Evolutionary conservation across 2,113 vertebrate genomes (phyloP), one percentile per base, ranked within the genome.

Genomic region (Tychaedon coryphoeus): DNA sequence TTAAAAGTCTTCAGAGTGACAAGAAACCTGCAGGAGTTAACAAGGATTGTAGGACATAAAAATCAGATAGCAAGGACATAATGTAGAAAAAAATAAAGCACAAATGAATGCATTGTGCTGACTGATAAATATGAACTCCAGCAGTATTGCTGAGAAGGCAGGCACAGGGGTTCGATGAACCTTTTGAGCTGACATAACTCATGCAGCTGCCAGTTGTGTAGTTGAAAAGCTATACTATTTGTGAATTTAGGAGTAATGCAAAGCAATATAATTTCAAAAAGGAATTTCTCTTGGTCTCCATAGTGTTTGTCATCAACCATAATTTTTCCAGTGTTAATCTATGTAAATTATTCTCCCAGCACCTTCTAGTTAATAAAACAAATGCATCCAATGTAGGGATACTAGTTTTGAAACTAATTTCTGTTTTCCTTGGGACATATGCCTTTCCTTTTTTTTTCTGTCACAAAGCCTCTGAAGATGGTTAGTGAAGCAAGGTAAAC

Each of bases 161-260:
- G 62, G 34, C 53, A 67, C 57, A 72, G 86, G 79, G 67, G 54
- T 76, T 95, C 31, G 9, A 84, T 91, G 48, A 47, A 42, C 36
- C 14, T 87, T 96, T 62, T 36, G 76, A 95, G 76, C 4, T 82
- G 70, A 85, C 82, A 75, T 87, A 94, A 89, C 54, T 93, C 83
- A 62, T 47, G 54, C 57, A 74, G 57, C 86, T 89, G 70, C 54
- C 76, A 84, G 25, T 47, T 75, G 18, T 36, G 8, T 16, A 54
- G 53, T 9, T 69, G 76, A 87, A 89, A 93, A 72, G 11, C 48
- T 73, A 14, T 10, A 50, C 51, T 72, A 56, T 81, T 56, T 62
- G 38, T 86, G 60, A 92, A 94, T 90, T 90, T 76, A 87, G n/a
- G 66, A 75, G 18, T 24, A 50, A 50, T n/a, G 43, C 14, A 93